Conservation (phyloP, 2,113 vertebrate genomes). For the Hippoglossus stenolepis region DNA sequence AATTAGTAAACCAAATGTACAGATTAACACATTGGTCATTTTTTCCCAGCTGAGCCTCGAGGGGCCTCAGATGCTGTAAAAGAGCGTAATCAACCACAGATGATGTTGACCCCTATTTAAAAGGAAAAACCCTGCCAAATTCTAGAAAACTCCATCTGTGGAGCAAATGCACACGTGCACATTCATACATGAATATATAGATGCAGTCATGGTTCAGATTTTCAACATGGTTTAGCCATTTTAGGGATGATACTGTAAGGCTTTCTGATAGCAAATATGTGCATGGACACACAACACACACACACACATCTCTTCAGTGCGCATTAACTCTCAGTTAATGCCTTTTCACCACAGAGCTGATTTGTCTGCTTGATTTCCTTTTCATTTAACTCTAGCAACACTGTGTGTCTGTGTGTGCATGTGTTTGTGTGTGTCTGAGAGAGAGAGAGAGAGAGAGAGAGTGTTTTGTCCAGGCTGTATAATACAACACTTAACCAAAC, state of each 20-base stretch:
- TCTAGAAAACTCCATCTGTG: too few species aligned
- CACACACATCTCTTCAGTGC: conserved; percentile 3
- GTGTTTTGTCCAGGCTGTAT: conserved; percentile 11
- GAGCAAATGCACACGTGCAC: too few species aligned
- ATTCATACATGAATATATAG: too few species aligned
- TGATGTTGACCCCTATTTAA: too few species aligned
- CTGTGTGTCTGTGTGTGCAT: conserved; percentile 10
- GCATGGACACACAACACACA: background rate
- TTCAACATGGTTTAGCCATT: background rate
- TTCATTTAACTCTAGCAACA: conserved; percentile 23
- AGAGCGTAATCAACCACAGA: too few species aligned
- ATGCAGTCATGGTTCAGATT: too few species aligned
- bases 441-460: too few species aligned
- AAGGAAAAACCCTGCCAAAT: too few species aligned
- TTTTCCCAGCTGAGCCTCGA: too few species aligned
- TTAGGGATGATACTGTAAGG: background rate
- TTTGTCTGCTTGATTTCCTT: conserved; percentile 39
- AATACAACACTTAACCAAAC: conserved; percentile 23
- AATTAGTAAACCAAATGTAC: too few species aligned
- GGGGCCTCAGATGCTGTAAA: too few species aligned
- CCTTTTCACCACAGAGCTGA: conserved; percentile 33
- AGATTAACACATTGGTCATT: too few species aligned
- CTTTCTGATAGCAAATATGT: background rate
- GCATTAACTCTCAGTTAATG: conserved; percentile 33
- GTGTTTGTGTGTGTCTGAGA: conserved; percentile 19